Evolutionary conservation across 2,797 vertebrate species (phyloP), one percentile per base, ranked within the genome.

Genomic region (Adelosebastes latens): DNA sequence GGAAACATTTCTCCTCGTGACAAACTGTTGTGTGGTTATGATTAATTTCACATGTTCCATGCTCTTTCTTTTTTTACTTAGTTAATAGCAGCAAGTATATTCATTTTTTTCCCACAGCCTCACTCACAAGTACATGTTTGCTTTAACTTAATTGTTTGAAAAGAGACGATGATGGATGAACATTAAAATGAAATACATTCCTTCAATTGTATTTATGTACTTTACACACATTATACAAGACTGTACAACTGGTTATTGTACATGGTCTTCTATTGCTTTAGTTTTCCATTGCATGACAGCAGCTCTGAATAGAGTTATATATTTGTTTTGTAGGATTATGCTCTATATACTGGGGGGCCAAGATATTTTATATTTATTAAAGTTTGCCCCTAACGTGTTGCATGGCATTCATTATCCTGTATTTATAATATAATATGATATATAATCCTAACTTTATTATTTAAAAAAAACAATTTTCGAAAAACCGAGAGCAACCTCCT

Each of bases 1-100:
- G 64, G 42, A 71, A 87, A 80, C 39, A 65, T 77, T 81, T 85
- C 56, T 85, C 49, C 76, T 82, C 84, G 62, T 83, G 76, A 88
- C 75, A 84, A 74, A 87, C 55, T 68, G 65, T 75, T 78, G 27
- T 63, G 66, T 60, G 31, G 46, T 75, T 31, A 9, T 84, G 75
- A 85, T 82, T 78, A 24, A 87, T 84, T 78, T 67, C 10, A 64
- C 52, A 58, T 62, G 9, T 72, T 65, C 14, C 4, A 7, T 73
- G 20, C 8, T 60, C 46, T 59, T 49, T 59, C 58, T 69, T 55
- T 59, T 53, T 49, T 5, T 16, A 34, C 13, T 71, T 71, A 9
- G 18, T 68, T 52, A 74, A 61, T 61, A 53, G 34, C 25, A 68
- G 60, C 36, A 72, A 68, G 36, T 27, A n/a, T 2, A 66, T 49